Base-by-base conservation (phyloP, 2,113 vertebrate species). In the Lophius piscatorius region DNA sequence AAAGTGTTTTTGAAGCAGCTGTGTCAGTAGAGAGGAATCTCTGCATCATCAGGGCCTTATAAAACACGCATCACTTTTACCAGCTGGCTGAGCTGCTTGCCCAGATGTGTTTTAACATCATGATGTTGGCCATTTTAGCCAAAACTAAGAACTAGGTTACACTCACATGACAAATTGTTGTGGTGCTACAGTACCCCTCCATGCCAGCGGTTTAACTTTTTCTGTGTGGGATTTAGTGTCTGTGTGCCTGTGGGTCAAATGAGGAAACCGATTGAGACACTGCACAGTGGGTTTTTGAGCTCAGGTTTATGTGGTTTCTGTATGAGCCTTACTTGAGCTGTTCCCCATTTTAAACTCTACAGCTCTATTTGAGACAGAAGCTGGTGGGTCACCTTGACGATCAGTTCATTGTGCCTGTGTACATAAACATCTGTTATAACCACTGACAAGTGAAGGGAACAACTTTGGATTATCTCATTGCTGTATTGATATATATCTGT, bases 141-240 rank as follows among this genome's bases (percentile, higher is more conserved):
- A 48, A 70, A 79, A 47, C 34, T 58, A 49, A 58, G 66, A 73
- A 75, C 26, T 73, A 39, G 74, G 70, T 72, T 73, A 71, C 11
- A 13, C 56, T 59, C 59, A 1, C 75, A 59, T 58, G 56, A 73
- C 51, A 66, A 76, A 73, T 63, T 56, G 38, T 75, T 71, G 66
- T 8, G 31, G n/a, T 12, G 55, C 60, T 57, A 9, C 46, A 47
- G 39, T 46, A 11, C 23, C 21, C 35, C 41, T 65, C 20, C 8
- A 28, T 35, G 38, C 36, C 9, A 22, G 13, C 54, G n/a, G 45
- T 48, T 26, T 28, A 48, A 48, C 23, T 11, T 7, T 7, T n/a
- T 18, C 33, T 29, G 51, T 63, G 33, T 46, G 49, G n/a, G 33
- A 31, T 10, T 3, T 20, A n/a, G 24, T 16, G 47, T 51, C 10